Percentiles rank a stretch among this genome's conserved stretches.
phyloP scores from a whole-genome alignment of 2,797 vertebrate genomes.

The Anguilla marmorata region DNA sequence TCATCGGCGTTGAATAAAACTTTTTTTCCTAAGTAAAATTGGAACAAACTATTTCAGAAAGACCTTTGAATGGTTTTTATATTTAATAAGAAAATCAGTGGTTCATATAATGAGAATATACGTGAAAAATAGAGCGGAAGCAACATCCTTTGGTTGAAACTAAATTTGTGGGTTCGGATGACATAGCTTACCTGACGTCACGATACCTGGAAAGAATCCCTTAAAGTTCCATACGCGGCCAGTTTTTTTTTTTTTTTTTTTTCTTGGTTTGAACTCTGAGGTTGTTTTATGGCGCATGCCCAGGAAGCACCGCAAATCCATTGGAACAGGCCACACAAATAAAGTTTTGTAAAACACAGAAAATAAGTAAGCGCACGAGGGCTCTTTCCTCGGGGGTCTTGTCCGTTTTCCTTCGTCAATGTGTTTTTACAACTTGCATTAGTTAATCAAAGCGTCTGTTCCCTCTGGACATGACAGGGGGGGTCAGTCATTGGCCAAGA shows the following conservation, averaged over 20 bases:
- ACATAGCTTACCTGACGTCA: slow-evolving; percentile 29
- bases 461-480: slow-evolving; percentile 60
- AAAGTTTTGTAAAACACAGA: neutral
- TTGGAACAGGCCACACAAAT: neutral
- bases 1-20: neutral
- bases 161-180: neutral
- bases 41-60: neutral
- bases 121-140: neutral
- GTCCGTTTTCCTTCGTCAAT: slow-evolving; percentile 49
- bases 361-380: neutral
- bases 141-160: neutral
- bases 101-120: neutral
- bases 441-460: slow-evolving; percentile 63
- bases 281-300: neutral
- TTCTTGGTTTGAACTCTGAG: slow-evolving; percentile 5
- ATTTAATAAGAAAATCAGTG: neutral
- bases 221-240: neutral
- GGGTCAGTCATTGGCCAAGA: slow-evolving; percentile 81
- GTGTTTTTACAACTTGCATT: slow-evolving; percentile 72
- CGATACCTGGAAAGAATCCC: slow-evolving; percentile 16
- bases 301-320: slow-evolving; percentile 6
- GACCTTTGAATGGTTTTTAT: neutral
- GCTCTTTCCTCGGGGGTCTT: slow-evolving; percentile 9
- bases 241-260: slow-evolving; percentile 1
- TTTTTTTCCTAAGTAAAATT: neutral